A percentile compares a stretch with the other conserved stretches of the same genome.
Conservation (phyloP, 2,797 vertebrate species). For the Takifugu rubripes region DNA sequence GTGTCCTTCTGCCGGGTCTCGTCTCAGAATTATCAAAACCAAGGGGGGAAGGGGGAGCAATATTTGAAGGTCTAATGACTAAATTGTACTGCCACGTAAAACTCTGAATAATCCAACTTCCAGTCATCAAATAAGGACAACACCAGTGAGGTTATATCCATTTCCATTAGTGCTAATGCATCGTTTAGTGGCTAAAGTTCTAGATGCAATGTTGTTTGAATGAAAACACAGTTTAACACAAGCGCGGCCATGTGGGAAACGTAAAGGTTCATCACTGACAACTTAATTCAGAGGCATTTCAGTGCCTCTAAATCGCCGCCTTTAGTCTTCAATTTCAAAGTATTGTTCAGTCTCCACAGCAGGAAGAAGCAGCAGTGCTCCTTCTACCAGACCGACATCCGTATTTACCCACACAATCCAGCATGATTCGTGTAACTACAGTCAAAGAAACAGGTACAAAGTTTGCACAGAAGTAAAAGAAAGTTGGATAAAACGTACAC, state of each 20-base stretch:
- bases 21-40: too few relatives aligned
- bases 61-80: neutral
- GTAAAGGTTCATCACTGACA: too few relatives aligned
- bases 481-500: conserved; percentile 18
- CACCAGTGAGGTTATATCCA: conserved; percentile 12
- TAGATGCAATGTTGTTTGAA: too few relatives aligned
- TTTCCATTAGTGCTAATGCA: conserved; percentile 13
- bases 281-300: too few relatives aligned
- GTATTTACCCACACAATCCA: neutral
- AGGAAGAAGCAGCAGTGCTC: too few relatives aligned
- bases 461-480: conserved; percentile 17
- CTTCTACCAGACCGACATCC: too few relatives aligned
- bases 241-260: too few relatives aligned
- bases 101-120: conserved; percentile 1
- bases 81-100: conserved; percentile 4
- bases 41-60: conserved; percentile 6
- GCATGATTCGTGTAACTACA: neutral
- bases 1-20: conserved; percentile 40
- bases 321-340: too few relatives aligned
- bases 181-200: too few relatives aligned
- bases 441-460: conserved; percentile 7
- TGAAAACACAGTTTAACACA: too few relatives aligned
- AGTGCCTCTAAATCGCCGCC: too few relatives aligned
- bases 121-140: conserved; percentile 9
- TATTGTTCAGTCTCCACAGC: too few relatives aligned